Base-by-base conservation (phyloP, 1,140 invertebrate genomes). In the Cydia pomonella region DNA sequence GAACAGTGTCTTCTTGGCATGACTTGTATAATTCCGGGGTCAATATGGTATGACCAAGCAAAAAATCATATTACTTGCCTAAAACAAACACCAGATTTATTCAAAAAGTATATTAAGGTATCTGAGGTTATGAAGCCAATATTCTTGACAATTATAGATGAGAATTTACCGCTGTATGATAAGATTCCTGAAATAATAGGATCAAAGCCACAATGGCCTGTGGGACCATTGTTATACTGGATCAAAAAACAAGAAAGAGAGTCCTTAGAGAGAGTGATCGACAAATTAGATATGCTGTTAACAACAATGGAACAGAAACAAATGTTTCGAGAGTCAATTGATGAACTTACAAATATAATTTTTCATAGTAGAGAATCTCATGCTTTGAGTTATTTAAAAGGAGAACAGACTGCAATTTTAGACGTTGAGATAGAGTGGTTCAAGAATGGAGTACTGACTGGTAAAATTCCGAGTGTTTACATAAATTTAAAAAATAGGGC, bases 1-100 rank as follows among this genome's bases (percentile, higher is more conserved):
- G 81, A 84, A 27, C 80, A 81, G 50, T 79, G 75, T 18, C 53
- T 82, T 18, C 76, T 66, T 74, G 75, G 78, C 6, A 80, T 82
- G 5, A 50, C 77, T 0, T 83, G 82, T 33, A 81, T 83, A 53
- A 13, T 23, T 23, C 47, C 73, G 13, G 44, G 75, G 50, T 77
- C 77, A 59, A 50, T 76, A n/a, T 3, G 7, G 38, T 76, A 62
- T 53, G 69, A 80, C 38, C 50, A 44, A n/a, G 12, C 0, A 13
- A 50, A 50, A 23, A 27, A 62, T 16, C 75, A 73, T 25, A 59
- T 74, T 74, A 72, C 76, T 5, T 69, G 64, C 18, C 25, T 71
- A 72, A 66, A 74, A 72, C 78, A 47, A 77, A 76, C 79, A 5
- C 63, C 77, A 47, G 23, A 72, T 13, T 53, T 47, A 63, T 16